Conservation (phyloP, 2,113 vertebrate species). For the Gorsachius goisagi region DNA sequence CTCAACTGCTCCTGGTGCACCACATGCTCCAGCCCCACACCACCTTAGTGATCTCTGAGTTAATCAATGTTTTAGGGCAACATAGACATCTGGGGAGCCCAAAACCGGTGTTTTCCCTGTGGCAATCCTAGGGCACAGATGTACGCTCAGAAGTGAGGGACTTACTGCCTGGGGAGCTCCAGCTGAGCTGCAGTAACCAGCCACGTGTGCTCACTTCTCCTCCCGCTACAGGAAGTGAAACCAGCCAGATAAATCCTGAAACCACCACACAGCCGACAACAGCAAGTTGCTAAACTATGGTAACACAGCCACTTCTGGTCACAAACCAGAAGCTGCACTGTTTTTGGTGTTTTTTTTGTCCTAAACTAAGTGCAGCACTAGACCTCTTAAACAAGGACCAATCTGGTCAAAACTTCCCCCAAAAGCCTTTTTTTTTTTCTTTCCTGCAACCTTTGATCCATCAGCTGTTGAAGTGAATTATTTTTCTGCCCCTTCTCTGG, state of each 20-base stretch:
- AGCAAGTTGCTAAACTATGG: rapidly evolving
- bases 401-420: background rate
- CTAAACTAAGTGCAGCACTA: background rate
- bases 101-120: background rate
- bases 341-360: background rate
- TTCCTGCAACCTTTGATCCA: background rate
- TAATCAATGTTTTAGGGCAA: background rate
- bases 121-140: background rate
- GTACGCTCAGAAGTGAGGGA: background rate
- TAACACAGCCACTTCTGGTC: background rate
- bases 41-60: background rate
- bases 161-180: background rate
- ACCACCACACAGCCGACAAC: background rate
- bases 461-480: background rate
- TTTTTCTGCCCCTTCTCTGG: background rate
- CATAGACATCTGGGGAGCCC: background rate
- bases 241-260: background rate
- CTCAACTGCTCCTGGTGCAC: background rate
- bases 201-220: background rate
- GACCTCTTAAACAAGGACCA: background rate
- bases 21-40: background rate
- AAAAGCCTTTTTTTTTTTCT: background rate
- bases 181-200: background rate
- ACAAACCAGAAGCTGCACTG: background rate
- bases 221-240: background rate